Evolutionary conservation across 2,888 invertebrate species (phyloP).

Genomic region (Drosophila niveifrons): DNA sequence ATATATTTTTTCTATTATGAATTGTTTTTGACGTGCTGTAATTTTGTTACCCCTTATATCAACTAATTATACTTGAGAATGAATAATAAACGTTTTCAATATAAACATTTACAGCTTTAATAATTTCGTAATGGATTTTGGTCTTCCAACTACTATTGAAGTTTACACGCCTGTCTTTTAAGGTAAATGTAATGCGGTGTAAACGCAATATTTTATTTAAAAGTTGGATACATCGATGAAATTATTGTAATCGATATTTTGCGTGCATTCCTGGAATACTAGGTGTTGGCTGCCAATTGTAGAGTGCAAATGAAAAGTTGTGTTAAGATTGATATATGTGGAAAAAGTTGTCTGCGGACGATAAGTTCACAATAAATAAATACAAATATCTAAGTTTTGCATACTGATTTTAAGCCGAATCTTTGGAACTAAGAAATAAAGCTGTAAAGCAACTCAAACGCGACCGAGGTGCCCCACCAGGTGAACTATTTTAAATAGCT

Average conservation of each 20-base stretch:
- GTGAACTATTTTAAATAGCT: slow-evolving; percentile 33
- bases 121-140: too few species aligned
- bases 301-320: slow-evolving; percentile 74
- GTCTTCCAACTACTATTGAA: too few species aligned
- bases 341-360: slow-evolving; percentile 38
- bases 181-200: background rate
- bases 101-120: too few species aligned
- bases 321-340: slow-evolving; percentile 59
- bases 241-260: slow-evolving; percentile 25
- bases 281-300: slow-evolving; percentile 76
- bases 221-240: slow-evolving; percentile 1
- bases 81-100: too few species aligned
- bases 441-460: slow-evolving; percentile 11
- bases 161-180: too few species aligned
- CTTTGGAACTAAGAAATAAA: background rate
- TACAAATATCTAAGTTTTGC: slow-evolving; percentile 7
- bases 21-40: too few species aligned
- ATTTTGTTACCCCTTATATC: too few species aligned
- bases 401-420: slow-evolving; percentile 12
- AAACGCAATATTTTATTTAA: background rate
- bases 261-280: slow-evolving; percentile 41
- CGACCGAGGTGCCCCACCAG: slow-evolving; percentile 35
- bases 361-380: slow-evolving; percentile 38
- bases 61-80: too few species aligned
- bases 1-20: too few species aligned